A percentile compares a stretch with the other conserved stretches of the same genome.
These are phyloP conservation scores for Rhabditoides inermis DNA, from an alignment of 2,888 invertebrate genomes.

Conservation along the genomic window DNA sequence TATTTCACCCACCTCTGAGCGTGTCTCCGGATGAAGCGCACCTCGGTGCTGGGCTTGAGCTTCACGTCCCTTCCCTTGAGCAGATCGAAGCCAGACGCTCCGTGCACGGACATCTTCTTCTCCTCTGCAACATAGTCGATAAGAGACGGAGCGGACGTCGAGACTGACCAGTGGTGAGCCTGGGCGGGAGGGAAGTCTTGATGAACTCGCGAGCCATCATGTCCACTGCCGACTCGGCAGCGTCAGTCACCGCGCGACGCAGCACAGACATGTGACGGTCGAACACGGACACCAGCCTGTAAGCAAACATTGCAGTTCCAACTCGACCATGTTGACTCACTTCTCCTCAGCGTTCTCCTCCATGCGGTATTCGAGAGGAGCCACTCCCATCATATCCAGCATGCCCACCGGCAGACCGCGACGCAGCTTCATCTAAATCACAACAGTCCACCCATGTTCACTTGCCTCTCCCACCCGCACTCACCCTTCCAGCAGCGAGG, in stretches of 20 bases:
- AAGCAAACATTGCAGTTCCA: constrained; percentile 6
- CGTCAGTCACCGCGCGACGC: constrained; percentile 16
- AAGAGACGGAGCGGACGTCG: neutral
- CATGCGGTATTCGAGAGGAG: constrained; percentile 25
- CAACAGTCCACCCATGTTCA: constrained; percentile 2
- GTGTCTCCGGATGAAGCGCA: constrained; percentile 40
- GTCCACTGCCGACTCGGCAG: constrained; percentile 71
- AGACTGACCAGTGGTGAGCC: constrained; percentile 48
- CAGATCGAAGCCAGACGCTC: constrained; percentile 9
- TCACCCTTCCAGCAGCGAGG: constrained; percentile 1
- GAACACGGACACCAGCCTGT: constrained; percentile 24
- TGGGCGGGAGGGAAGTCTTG: constrained; percentile 79
- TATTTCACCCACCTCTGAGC: constrained; percentile 30
- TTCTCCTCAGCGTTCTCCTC: constrained; percentile 29
- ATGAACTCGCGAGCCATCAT: constrained; percentile 75
- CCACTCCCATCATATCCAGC: constrained; percentile 37
- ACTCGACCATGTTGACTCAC: constrained; percentile 6
- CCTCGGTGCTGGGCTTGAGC: constrained; percentile 21
- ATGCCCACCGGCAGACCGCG: constrained; percentile 23
- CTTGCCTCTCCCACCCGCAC: neutral
- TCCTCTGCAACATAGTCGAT: constrained; percentile 14
- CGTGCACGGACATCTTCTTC: constrained; percentile 17
- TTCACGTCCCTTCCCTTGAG: constrained; percentile 15
- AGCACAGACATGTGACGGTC: constrained; percentile 27
- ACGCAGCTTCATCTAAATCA: constrained; percentile 16